Evolutionary conservation across 2,113 vertebrate genomes (phyloP).

Genomic region (Heloderma charlesbogerti): DNA sequence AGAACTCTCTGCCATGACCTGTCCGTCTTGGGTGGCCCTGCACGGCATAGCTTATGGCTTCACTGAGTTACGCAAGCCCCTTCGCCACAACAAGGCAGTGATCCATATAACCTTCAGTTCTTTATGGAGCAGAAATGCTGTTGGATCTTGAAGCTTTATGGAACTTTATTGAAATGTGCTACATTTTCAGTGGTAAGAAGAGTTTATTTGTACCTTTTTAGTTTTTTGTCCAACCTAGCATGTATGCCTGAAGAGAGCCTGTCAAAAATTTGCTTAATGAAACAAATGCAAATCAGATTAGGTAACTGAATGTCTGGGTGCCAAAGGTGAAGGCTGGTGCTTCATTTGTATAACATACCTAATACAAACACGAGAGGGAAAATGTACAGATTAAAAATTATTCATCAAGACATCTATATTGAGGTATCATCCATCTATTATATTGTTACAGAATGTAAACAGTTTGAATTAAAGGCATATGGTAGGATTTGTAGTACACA

Average conservation of each 20-base stretch:
- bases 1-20: too few species aligned
- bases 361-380: background rate
- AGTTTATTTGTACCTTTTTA: background rate
- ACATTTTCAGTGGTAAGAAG: background rate
- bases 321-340: background rate
- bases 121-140: background rate
- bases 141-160: background rate
- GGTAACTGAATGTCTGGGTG: background rate
- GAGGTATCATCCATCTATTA: background rate
- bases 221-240: conserved; percentile 5
- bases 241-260: background rate
- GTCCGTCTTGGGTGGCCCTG: too few species aligned
- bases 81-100: too few species aligned
- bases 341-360: background rate
- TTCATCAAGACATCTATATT: background rate
- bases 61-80: too few species aligned
- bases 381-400: background rate
- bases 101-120: background rate
- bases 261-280: background rate
- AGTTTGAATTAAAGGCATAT: background rate
- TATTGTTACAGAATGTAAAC: background rate
- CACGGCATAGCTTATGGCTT: too few species aligned
- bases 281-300: background rate
- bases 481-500: background rate
- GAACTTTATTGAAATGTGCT: background rate